Base-by-base conservation (phyloP, 2,888 invertebrate species). In the Eupithecia inturbata region DNA sequence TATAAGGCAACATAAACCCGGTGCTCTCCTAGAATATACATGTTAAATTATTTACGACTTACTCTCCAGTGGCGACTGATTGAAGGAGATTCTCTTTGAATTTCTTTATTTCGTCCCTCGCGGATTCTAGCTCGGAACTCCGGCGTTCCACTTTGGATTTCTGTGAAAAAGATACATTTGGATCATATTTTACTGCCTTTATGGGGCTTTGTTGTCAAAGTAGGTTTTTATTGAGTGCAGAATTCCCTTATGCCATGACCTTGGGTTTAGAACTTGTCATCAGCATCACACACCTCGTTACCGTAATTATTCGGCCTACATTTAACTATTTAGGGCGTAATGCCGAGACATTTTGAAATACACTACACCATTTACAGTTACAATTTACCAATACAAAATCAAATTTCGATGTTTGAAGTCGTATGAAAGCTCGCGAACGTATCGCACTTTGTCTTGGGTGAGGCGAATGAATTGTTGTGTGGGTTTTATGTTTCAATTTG, bases 81-180 rank as follows among this genome's bases (percentile, higher is more conserved):
- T 91, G 91, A 33, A 93, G 85, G 22, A 92, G 85, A 79, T 88
- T 91, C 78, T 93, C 92, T 80, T 94, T 94, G 77, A 92, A 92
- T 81, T 92, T 90, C 82, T 90, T 92, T 80, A 93, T 90, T 86
- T 94, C 93, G 31, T 91, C 91, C 67, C 85, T 85, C 5, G 83
- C 82, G 67, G 82, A 73, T 70, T 88, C 88, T 14, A 82, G 82
- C 68, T 90, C 88, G 31, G 87, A 84, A 69, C 90, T 91, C 5
- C 86, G 85, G 33, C 89, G 87, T 57, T 92, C 91, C 22, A 83
- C 83, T 85, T 90, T 92, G 66, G 81, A 74, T 73, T 86, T 88
- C 76, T 83, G 86, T 89, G 89, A 77, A 78, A 80, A 81, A 79
- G 74, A 71, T 39, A 28, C 31, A 31, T 62, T 62, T 62, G 62